These are phyloP conservation scores for Drosophila mayaguana DNA, from an alignment of 2,888 invertebrate species.

Conservation along the genomic window DNA sequence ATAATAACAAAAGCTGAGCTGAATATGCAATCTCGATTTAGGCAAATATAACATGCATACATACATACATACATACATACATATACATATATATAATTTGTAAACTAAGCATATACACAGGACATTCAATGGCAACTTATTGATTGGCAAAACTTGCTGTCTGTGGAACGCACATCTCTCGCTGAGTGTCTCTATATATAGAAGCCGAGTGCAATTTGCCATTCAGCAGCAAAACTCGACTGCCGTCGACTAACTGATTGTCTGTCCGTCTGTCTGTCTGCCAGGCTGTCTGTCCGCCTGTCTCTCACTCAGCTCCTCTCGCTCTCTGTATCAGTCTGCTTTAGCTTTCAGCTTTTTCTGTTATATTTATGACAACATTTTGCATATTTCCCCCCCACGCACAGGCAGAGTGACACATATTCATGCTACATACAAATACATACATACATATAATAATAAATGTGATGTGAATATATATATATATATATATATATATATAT, in stretches of 20 bases:
- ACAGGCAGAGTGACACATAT: neutral
- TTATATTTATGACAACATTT: conserved; percentile 50
- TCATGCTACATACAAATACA: conserved; percentile 1
- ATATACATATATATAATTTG: conserved; percentile 19
- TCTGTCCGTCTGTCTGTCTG: conserved; percentile 10
- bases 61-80: neutral
- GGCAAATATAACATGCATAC: neutral
- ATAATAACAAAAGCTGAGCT: conserved; percentile 5
- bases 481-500: neutral
- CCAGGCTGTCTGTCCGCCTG: neutral
- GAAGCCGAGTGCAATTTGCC: conserved; percentile 33
- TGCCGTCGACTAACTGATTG: conserved; percentile 22
- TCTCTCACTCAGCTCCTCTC: neutral
- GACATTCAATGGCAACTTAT: conserved; percentile 31
- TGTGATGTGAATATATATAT: no score
- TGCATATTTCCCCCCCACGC: conserved; percentile 26
- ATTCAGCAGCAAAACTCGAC: conserved; percentile 8
- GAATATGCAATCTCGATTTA: conserved; percentile 5
- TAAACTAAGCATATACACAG: conserved; percentile 12
- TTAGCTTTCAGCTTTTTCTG: conserved; percentile 38
- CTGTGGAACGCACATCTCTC: neutral
- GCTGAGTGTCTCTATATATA: neutral
- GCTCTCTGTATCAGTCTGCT: conserved; percentile 11
- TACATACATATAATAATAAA: no score
- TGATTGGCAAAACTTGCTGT: conserved; percentile 38